Evolutionary conservation across 1,140 invertebrate species (phyloP).

Genomic region (Trypoxylus dichotomus): DNA sequence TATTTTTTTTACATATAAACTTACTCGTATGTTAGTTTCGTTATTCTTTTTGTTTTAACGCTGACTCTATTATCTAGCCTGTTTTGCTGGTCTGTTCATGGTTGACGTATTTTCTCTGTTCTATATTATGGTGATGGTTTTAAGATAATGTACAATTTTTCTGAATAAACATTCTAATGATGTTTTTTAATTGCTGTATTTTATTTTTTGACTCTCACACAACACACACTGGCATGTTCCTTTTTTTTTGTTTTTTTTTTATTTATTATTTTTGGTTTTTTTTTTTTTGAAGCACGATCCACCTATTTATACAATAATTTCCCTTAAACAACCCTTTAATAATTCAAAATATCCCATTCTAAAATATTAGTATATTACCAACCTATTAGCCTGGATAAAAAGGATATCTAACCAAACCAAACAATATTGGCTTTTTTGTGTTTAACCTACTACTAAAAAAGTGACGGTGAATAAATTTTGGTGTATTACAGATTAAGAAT

Average conservation of each 20-base stretch:
- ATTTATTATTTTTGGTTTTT: conserved; percentile 14
- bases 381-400: not conserved
- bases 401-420: not conserved
- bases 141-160: conserved; percentile 46
- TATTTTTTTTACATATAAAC: not conserved
- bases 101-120: conserved; percentile 35
- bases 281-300: conserved; percentile 29
- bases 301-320: not conserved
- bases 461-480: not conserved
- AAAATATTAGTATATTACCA: not conserved
- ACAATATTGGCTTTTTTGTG: not conserved
- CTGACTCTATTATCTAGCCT: not conserved
- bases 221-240: conserved; percentile 40
- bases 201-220: conserved; percentile 43
- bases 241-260: not conserved
- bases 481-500: not conserved
- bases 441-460: not conserved
- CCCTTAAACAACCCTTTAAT: not conserved
- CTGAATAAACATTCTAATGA: conserved; percentile 51
- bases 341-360: not conserved
- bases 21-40: no score
- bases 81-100: conserved; percentile 9
- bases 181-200: conserved; percentile 50
- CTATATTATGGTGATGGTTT: conserved; percentile 48
- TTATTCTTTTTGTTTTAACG: not conserved